These are phyloP conservation scores for Neoascia interrupta DNA, from an alignment of 2,888 invertebrate species.

Conservation along the genomic window DNA sequence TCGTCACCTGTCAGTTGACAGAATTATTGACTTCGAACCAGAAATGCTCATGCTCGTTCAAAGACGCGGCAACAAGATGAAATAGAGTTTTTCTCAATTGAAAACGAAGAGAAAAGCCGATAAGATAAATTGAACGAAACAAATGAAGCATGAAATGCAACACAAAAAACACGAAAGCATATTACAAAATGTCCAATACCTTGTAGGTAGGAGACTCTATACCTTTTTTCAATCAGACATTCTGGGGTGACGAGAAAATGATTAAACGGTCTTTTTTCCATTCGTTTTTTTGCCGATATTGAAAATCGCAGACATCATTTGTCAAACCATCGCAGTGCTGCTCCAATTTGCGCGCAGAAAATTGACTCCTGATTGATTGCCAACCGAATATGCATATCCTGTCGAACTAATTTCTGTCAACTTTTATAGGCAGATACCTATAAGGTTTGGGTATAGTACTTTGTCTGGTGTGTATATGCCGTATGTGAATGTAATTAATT, in stretches of 20 bases:
- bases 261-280: constrained; percentile 51
- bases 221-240: constrained; percentile 56
- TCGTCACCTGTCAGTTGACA: constrained; percentile 62
- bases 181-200: constrained; percentile 16
- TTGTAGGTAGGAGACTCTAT: background rate
- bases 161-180: constrained; percentile 31
- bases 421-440: background rate
- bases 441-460: too few relatives aligned
- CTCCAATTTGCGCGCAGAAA: constrained; percentile 35
- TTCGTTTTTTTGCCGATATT: constrained; percentile 28
- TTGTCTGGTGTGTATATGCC: constrained; percentile 5
- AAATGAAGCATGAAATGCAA: constrained; percentile 67
- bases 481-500: constrained; percentile 41
- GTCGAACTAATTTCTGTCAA: constrained; percentile 49
- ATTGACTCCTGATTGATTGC: constrained; percentile 55
- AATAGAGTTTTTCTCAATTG: constrained; percentile 20
- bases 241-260: constrained; percentile 47
- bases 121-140: constrained; percentile 62
- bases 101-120: constrained; percentile 28
- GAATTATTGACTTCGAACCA: constrained; percentile 37
- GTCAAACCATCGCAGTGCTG: constrained; percentile 41
- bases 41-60: too few relatives aligned
- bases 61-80: too few relatives aligned
- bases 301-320: constrained; percentile 60
- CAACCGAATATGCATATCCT: constrained; percentile 39